These are phyloP conservation scores for Dolichoris vasculosae DNA, from an alignment of 1,140 invertebrate genomes.

Conservation along the genomic window DNA sequence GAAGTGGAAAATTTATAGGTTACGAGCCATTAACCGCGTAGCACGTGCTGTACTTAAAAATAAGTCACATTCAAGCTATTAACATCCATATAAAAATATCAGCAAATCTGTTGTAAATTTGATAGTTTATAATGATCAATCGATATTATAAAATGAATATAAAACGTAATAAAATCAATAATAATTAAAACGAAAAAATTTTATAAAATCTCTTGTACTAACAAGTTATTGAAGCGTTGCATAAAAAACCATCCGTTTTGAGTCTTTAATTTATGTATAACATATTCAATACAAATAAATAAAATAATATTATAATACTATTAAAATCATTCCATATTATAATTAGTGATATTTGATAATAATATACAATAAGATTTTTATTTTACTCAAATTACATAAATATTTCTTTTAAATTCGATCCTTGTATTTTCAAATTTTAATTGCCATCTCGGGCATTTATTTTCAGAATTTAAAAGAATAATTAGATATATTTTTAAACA, in stretches of 20 bases:
- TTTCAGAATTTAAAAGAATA: too few relatives aligned
- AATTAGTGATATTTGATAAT: neutral
- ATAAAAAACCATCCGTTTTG: neutral
- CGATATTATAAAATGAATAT: conserved; percentile 13
- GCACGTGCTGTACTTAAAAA: conserved; percentile 48
- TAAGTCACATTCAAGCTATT: conserved; percentile 33
- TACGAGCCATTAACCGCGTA: conserved; percentile 43
- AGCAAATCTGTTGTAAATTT: conserved; percentile 23
- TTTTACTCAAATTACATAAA: too few relatives aligned
- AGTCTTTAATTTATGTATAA: neutral
- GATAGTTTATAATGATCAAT: conserved; percentile 24
- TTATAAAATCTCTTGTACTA: neutral
- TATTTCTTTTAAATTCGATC: too few relatives aligned
- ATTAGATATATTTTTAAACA: too few relatives aligned
- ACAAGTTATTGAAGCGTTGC: neutral
- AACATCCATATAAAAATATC: conserved; percentile 28
- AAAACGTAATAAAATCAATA: conserved; percentile 15
- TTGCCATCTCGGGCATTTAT: too few relatives aligned
- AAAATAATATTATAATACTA: neutral
- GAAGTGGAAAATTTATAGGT: conserved; percentile 50
- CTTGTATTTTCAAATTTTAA: too few relatives aligned
- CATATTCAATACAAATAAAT: neutral
- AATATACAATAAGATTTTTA: too few relatives aligned
- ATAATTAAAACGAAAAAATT: conserved; percentile 4
- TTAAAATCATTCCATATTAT: neutral